These are phyloP conservation scores for Agrochola litura DNA, from an alignment of 2,888 invertebrate genomes.

Conservation along the genomic window DNA sequence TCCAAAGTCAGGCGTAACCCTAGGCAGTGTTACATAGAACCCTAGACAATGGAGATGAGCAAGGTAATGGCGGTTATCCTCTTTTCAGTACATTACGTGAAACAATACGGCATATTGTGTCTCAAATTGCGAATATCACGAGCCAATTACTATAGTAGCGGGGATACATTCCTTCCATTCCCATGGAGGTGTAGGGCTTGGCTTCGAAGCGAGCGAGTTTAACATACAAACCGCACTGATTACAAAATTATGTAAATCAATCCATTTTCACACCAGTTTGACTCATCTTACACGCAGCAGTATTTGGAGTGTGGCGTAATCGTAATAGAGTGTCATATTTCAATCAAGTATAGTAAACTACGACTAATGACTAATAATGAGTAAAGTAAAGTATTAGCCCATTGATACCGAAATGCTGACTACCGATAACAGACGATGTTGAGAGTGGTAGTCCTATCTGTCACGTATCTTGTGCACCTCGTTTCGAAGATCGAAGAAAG, in stretches of 20 bases:
- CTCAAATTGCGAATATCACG: constrained; percentile 73
- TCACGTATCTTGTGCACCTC: background rate
- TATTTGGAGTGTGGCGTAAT: constrained; percentile 14
- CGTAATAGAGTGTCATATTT: constrained; percentile 11
- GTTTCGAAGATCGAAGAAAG: background rate
- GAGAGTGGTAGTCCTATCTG: background rate
- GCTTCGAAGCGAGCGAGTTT: constrained; percentile 50
- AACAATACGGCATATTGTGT: constrained; percentile 62
- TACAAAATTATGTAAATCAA: constrained; percentile 10
- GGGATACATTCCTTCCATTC: constrained; percentile 74
- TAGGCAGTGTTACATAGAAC: constrained; percentile 8
- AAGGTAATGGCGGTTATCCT: constrained; percentile 38
- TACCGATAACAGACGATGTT: constrained; percentile 16
- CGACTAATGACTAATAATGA: background rate
- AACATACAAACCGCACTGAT: background rate
- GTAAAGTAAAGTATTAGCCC: background rate
- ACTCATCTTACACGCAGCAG: background rate
- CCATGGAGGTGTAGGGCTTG: constrained; percentile 70
- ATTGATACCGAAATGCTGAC: constrained; percentile 13
- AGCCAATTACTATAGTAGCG: constrained; percentile 76
- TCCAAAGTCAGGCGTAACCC: constrained; percentile 17
- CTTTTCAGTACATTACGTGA: constrained; percentile 61
- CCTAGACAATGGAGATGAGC: constrained; percentile 36
- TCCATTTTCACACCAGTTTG: background rate
- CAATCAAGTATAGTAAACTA: background rate